Conservation (phyloP, 2,888 invertebrate genomes). For the Resseliella maxima region DNA sequence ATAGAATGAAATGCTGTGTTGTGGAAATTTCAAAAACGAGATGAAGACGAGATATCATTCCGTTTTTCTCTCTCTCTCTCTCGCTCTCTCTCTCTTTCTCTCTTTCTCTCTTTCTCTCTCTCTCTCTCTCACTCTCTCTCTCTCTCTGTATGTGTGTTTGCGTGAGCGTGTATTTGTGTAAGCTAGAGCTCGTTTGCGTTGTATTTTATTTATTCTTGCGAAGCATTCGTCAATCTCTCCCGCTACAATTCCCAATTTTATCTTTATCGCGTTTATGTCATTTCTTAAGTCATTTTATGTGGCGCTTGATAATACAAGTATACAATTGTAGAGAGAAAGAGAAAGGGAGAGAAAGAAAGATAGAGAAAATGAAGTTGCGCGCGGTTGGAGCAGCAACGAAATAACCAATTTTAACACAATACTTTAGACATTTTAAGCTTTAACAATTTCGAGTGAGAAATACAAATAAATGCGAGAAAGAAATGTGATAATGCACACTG, state of each 20-base stretch:
- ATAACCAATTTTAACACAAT: neutral
- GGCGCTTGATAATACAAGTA: neutral
- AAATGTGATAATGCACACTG: neutral
- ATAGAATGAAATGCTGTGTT: constrained; percentile 25
- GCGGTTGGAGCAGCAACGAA: neutral
- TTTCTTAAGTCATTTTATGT: neutral
- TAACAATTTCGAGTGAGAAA: neutral
- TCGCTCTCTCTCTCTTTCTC: neutral
- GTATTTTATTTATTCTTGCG: no score
- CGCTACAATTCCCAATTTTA: constrained; percentile 22
- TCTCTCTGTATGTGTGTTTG: no score
- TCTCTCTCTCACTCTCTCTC: neutral
- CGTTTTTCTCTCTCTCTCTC: neutral
- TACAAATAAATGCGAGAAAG: neutral
- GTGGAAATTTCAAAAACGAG: constrained; percentile 4
- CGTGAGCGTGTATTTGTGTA: neutral
- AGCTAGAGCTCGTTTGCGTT: neutral
- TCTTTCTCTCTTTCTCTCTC: neutral
- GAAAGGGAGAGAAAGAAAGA: neutral
- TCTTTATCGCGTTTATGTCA: constrained; percentile 19
- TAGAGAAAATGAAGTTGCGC: neutral
- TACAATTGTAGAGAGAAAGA: neutral
- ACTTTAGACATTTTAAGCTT: neutral
- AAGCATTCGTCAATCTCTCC: neutral
- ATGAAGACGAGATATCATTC: neutral